Base-by-base conservation (phyloP, 2,113 vertebrate species). In the Uria aalge region DNA sequence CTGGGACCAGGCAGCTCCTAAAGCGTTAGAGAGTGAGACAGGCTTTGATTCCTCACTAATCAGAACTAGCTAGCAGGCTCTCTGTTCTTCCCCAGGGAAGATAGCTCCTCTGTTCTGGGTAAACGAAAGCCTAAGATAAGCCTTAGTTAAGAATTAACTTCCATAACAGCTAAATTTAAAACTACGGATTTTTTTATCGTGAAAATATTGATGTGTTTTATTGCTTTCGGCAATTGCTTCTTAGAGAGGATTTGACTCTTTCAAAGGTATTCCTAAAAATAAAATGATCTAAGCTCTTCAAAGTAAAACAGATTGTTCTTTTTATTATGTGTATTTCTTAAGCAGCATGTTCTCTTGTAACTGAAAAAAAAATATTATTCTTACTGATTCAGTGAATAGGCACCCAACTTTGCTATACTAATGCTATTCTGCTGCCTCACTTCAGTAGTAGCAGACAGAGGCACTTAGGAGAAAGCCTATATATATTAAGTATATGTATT, bases 141-240 rank as follows among this genome's bases (percentile, higher is more conserved):
- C 85, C 60, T 90, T 86, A 86, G 36, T 97, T 96, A 96, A 96
- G 77, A 96, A 94, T 76, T 88, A 94, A 67, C 47, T 88, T 92
- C 45, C 21, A 5, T 92, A 89, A 91, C 72, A 88, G 52, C 79
- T 80, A 80, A 55, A 90, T 69, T 77, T 82, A 83, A 74, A 86
- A 80, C 59, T 77, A n/a, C 69, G 41, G 62, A 34, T 32, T 67
- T 80, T 77, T 95, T 86, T 73, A 73, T 93, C 5, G 1, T 68
- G n/a, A 92, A 92, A 93, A 93, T 59, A 95, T 67, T 80, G 53
- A 74, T 88, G 41, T 55, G 47, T 76, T 93, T 88, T 64, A 85
- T 88, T 90, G 82, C 88, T 95, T 86, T 80, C 60, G 92, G 67
- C 92, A 92, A 41, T 67, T 67, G 11, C 38, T 85, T 80, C 76